Evolutionary conservation across 2,888 invertebrate genomes (phyloP), one percentile per base, ranked within the genome.

Genomic region (Boloria euphrosyne): DNA sequence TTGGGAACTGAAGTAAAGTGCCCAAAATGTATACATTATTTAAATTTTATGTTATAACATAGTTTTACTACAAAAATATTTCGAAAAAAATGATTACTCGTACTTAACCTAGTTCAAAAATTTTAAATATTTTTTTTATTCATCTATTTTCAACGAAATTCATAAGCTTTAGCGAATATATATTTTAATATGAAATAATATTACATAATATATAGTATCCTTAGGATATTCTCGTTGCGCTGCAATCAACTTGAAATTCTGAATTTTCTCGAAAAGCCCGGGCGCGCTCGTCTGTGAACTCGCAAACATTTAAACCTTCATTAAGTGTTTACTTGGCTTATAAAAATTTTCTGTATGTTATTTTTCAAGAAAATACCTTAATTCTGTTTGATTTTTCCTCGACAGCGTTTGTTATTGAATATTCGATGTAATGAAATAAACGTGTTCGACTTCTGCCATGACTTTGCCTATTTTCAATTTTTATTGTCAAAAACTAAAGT

Each of bases 261-360:
- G 75, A 71, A 69, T 77, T 79, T 79, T 73, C 72, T 62, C 66
- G 73, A 76, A 75, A 71, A 73, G 74, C 64, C 74, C 70, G 67
- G 60, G 64, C 58, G 73, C 84, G 75, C 73, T 79, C 79, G 76
- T 58, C 83, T 82, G 86, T 83, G 83, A 88, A 82, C 76, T 77
- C 71, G 82, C 87, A 90, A 91, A 90, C 86, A 86, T 83, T 85
- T 83, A 81, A 75, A 76, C 78, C 77, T 80, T 90, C 90, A 89
- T 90, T 89, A 90, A 82, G 75, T 90, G 83, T 91, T 90, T 91
- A 83, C 86, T 74, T 74, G 81, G 80, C 83, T 82, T 76, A 84
- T 86, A 85, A 86, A 87, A 86, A 83, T 84, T 80, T 84, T 72
- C 68, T 76, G 71, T 74, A 72, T 64, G 65, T 69, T 70, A 66